Conservation (phyloP, 2,888 invertebrate genomes). For the Troides aeacus region DNA sequence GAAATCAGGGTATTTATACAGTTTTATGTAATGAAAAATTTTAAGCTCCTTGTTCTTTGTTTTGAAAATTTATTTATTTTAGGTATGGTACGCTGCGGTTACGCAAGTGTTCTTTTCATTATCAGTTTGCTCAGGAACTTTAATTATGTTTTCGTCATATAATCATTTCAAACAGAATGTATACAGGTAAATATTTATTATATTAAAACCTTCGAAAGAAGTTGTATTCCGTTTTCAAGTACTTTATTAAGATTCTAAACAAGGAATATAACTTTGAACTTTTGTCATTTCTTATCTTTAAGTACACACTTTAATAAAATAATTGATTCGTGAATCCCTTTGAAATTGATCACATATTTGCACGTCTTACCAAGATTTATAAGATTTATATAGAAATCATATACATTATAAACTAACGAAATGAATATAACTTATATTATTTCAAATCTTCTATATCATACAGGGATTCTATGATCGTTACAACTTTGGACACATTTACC, state of each 20-base stretch:
- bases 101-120: constrained; percentile 90
- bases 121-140: constrained; percentile 86
- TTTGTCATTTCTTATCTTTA: too few species aligned
- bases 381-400: too few species aligned
- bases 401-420: too few species aligned
- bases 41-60: background rate
- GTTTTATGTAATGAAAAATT: background rate
- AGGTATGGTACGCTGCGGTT: constrained; percentile 90
- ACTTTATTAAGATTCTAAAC: background rate
- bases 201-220: background rate
- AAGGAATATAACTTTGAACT: too few species aligned
- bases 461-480: constrained; percentile 83
- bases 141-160: constrained; percentile 86
- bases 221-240: background rate
- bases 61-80: constrained; percentile 28
- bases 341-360: too few species aligned
- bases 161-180: constrained; percentile 86
- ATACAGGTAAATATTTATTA: constrained; percentile 76
- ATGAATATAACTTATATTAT: background rate
- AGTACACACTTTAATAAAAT: too few species aligned
- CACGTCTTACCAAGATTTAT: too few species aligned
- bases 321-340: too few species aligned
- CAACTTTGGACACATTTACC: constrained; percentile 89
- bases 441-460: background rate
- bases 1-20: constrained; percentile 79